Base-by-base conservation (phyloP, 2,888 invertebrate genomes). In the Calephelis perditalis region DNA sequence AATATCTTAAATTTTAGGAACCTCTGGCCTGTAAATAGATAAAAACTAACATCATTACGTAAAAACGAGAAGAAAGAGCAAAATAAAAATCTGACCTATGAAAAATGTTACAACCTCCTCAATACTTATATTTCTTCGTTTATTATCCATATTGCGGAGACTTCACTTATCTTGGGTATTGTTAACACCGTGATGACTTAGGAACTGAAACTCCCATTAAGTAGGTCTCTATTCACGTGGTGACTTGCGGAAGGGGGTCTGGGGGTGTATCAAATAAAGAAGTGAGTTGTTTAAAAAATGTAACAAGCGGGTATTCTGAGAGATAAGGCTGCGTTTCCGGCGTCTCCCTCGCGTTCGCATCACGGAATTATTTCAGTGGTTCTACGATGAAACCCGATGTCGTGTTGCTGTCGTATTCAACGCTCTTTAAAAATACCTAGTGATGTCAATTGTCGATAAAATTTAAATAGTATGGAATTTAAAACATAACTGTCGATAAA, bases 251-350 rank as follows among this genome's bases (percentile, higher is more conserved):
- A 74, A 65, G 70, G 68, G 66, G 63, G 73, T 63, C 68, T 68
- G 70, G 72, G 67, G 78, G 78, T 74, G 81, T 84, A 81, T 86
- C 83, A 89, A 89, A 88, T 87, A 90, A 89, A 87, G 85, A 86
- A 84, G 83, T 73, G 88, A 88, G 82, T 90, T 90, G 88, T 90
- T 90, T 90, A 90, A 90, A 90, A 67, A 90, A 86, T 84, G 84
- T 84, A 82, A 86, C 85, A 86, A 90, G 87, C 86, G 86, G 84
- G 87, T 86, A 86, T 88, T 85, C 82, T 73, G 79, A 71, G 75
- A 88, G 90, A 90, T 90, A 90, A 90, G 88, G 85, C 85, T 81
- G 87, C 81, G 86, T 85, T 90, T 90, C 90, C 90, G 88, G 72
- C 80, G 81, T 76, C 79, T 76, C 82, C 80, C 82, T 76, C 47